These are phyloP conservation scores for Globicephala melas DNA, from an alignment of 2,113 vertebrate species.

Conservation along the genomic window DNA sequence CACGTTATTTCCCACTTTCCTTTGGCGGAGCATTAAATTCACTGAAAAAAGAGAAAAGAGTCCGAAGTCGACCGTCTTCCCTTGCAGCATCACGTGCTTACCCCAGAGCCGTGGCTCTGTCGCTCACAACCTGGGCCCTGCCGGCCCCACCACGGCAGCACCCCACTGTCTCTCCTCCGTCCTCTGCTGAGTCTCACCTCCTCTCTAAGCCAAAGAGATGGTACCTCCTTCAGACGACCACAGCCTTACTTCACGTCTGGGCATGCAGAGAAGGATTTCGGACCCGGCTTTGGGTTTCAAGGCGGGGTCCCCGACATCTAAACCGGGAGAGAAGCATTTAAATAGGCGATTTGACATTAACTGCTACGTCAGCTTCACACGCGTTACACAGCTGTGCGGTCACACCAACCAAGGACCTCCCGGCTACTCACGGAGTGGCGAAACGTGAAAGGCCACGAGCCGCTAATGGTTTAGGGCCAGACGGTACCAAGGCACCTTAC, in stretches of 20 bases:
- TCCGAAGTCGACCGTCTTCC: background rate
- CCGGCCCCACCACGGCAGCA: accelerated
- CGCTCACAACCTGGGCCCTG: accelerated
- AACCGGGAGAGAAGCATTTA: background rate
- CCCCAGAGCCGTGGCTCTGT: background rate
- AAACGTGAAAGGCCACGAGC: background rate
- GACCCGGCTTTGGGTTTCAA: background rate
- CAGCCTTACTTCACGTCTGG: accelerated
- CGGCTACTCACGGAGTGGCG: background rate
- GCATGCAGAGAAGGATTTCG: background rate
- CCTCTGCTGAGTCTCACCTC: too few species aligned
- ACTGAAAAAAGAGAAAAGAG: background rate
- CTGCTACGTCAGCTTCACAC: background rate
- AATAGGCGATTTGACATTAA: background rate
- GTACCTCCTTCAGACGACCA: background rate
- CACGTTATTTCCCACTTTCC: background rate
- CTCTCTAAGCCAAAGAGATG: background rate
- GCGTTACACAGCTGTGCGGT: accelerated
- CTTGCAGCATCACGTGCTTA: accelerated
- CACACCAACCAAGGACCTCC: background rate
- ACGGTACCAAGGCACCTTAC: background rate
- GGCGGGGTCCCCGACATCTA: background rate
- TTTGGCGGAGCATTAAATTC: background rate
- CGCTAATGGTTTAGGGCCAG: background rate
- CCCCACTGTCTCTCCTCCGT: accelerated